Percentiles rank a stretch among this genome's conserved stretches.
These are phyloP conservation scores for Argopecten irradians DNA, from an alignment of 1,140 invertebrate species.

Conservation along the genomic window DNA sequence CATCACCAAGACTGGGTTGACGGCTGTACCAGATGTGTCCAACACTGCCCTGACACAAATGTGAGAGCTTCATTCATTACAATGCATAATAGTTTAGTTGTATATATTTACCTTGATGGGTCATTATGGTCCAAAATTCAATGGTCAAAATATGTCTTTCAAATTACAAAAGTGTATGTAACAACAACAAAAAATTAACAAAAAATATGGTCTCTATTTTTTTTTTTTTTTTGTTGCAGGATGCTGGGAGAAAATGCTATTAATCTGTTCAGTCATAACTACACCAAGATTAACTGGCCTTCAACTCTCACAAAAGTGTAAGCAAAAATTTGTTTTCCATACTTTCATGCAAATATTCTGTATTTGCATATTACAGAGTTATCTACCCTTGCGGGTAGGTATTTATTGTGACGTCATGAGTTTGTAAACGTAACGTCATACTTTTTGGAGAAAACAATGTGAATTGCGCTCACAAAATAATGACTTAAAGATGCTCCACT, in stretches of 20 bases:
- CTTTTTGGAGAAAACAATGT: too few relatives aligned
- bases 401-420: too few relatives aligned
- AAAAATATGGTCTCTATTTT: too few relatives aligned
- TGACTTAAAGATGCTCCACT: too few relatives aligned
- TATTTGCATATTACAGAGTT: too few relatives aligned
- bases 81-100: not conserved
- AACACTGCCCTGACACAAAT: constrained; percentile 37
- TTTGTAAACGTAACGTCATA: too few relatives aligned
- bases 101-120: not conserved
- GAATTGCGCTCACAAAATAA: too few relatives aligned
- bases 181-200: too few relatives aligned
- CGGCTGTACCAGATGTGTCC: constrained; percentile 46
- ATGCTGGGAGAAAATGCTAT: constrained; percentile 49
- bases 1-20: constrained; percentile 35
- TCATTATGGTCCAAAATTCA: not conserved
- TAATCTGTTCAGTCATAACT: constrained; percentile 48
- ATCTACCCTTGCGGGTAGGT: too few relatives aligned
- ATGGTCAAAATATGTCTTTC: not conserved
- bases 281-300: constrained; percentile 50
- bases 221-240: constrained; percentile 20
- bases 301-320: constrained; percentile 43
- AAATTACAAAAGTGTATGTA: too few relatives aligned
- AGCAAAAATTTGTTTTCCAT: not conserved
- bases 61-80: constrained; percentile 6
- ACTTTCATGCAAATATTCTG: too few relatives aligned